Evolutionary conservation across 2,888 invertebrate genomes (phyloP), one percentile per base, ranked within the genome.

Genomic region (Antheraea yamamai): DNA sequence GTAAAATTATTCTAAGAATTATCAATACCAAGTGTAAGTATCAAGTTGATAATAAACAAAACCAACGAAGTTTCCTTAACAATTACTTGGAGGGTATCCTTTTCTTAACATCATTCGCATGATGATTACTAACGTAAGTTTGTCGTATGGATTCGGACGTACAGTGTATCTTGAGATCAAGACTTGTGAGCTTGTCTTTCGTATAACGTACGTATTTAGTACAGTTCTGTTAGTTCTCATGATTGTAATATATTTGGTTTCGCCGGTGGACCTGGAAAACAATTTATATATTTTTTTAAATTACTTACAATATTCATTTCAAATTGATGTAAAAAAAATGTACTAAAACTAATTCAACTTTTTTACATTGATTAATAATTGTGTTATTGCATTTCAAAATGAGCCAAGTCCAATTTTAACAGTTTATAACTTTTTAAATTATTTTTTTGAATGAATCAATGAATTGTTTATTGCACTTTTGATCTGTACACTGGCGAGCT

Each of bases 61-160:
- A 16, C 7, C 2, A 68, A 68, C 10, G 39, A 70, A 12, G 6
- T 77, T 76, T 82, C 76, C 83, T 84, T 84, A 84, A 78, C 76
- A 75, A 78, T 80, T 82, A 80, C 81, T 78, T 88, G 88, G 89
- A 89, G 88, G 90, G 88, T 88, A 83, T 86, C 77, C 77, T 82
- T 87, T 80, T 79, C 80, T 76, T 79, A 81, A 81, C 79, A 76
- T 77, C 79, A 77, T 83, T 81, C 78, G 76, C 75, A 77, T 79
- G 74, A 78, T 78, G 80, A 82, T 78, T 82, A 75, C 81, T 79
- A 80, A 81, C 79, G 81, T 87, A 87, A 64, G 26, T 89, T 87
- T 87, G 39, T 87, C 89, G 88, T 90, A 82, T 87, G 87, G 26
- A 30, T 14, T 30, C 89, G 94, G 94, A 94, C 94, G 94, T 90